Conservation (phyloP, 2,113 vertebrate species). For the Atractosteus spatula region DNA sequence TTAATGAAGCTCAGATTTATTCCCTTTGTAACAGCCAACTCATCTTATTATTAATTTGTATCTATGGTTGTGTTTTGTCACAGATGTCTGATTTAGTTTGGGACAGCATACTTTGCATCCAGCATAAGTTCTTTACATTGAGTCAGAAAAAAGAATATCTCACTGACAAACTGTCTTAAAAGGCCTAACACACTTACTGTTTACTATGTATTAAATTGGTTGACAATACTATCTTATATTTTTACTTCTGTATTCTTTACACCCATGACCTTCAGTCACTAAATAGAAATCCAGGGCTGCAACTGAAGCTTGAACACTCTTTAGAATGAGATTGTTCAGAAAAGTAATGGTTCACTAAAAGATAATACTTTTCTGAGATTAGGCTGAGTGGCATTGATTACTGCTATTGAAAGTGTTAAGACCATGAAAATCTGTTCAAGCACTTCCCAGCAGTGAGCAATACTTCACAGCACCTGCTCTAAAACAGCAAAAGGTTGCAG, state of each 20-base stretch:
- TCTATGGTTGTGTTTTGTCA: constrained; percentile 39
- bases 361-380: constrained; percentile 15
- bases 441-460: constrained; percentile 14
- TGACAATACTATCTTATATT: constrained; percentile 12
- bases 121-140: constrained; percentile 32
- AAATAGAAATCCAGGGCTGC: not conserved
- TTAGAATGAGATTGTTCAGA: not conserved
- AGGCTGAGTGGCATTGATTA: constrained; percentile 18
- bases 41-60: constrained; percentile 39
- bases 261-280: constrained; percentile 8
- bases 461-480: constrained; percentile 10
- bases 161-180: constrained; percentile 24
- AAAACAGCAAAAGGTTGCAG: constrained; percentile 6
- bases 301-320: not conserved
- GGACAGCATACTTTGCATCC: constrained; percentile 22
- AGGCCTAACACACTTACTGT: not conserved
- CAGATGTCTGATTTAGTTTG: constrained; percentile 35
- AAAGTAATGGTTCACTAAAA: constrained; percentile 9
- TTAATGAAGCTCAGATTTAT: constrained; percentile 40
- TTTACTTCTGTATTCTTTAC: constrained; percentile 17
- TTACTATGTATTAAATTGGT: constrained; percentile 11
- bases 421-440: constrained; percentile 17
- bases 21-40: constrained; percentile 34
- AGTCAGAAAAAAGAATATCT: constrained; percentile 18
- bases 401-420: constrained; percentile 17